A percentile compares a stretch with the other conserved stretches of the same genome.
Conservation (phyloP, 2,888 invertebrate species). For the Rhingia rostrata region DNA sequence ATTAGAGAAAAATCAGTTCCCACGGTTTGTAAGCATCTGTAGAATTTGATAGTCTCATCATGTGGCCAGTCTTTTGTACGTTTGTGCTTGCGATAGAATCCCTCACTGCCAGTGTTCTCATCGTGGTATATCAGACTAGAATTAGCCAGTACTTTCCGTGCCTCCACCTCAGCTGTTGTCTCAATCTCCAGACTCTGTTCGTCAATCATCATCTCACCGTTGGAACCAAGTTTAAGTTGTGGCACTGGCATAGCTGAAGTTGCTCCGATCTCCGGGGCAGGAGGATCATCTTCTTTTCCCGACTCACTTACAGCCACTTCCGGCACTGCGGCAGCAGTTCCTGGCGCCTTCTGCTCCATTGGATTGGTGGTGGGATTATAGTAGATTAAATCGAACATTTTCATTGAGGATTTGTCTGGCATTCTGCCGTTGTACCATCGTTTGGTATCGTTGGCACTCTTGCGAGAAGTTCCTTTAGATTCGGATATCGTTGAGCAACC, state of each 20-base stretch:
- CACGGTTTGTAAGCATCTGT: slow-evolving; percentile 92
- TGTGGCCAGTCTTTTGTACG: slow-evolving; percentile 90
- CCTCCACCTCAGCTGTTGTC: slow-evolving; percentile 86
- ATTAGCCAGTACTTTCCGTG: slow-evolving; percentile 86
- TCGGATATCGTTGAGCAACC: slow-evolving; percentile 81
- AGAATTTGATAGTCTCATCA: slow-evolving; percentile 94
- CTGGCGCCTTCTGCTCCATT: slow-evolving; percentile 84
- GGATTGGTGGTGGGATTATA: slow-evolving; percentile 93
- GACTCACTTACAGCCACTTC: slow-evolving; percentile 77
- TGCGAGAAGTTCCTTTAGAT: slow-evolving; percentile 79
- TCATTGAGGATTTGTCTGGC: slow-evolving; percentile 88
- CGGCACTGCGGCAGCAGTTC: slow-evolving; percentile 75
- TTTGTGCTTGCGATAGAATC: slow-evolving; percentile 87
- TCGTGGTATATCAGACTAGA: slow-evolving; percentile 87
- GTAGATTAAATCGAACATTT: slow-evolving; percentile 96
- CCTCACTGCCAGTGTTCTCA: slow-evolving; percentile 84
- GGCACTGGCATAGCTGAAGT: slow-evolving; percentile 87
- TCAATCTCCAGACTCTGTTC: slow-evolving; percentile 90
- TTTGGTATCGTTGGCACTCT: slow-evolving; percentile 81
- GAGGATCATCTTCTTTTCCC: background rate
- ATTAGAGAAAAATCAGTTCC: slow-evolving; percentile 97
- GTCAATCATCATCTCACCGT: slow-evolving; percentile 93
- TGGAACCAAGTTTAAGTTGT: slow-evolving; percentile 92
- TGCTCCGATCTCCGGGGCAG: slow-evolving; percentile 66
- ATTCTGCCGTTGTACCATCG: slow-evolving; percentile 79